Base-by-base conservation (phyloP, 2,797 vertebrate genomes). In the Glyptemys insculpta region DNA sequence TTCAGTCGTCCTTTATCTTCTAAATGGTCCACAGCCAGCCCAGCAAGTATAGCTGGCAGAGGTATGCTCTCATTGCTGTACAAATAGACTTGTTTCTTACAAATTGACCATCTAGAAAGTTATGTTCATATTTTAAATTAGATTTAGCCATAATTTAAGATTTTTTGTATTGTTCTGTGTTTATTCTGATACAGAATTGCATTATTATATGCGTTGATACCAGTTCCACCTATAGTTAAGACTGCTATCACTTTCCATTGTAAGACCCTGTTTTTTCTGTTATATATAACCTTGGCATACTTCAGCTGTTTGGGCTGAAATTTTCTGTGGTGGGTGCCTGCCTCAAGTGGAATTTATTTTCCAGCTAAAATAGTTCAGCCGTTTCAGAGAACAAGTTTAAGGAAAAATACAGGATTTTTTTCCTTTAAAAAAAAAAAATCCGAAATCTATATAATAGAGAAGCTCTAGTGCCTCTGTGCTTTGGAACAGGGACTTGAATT, bases 1-100 rank as follows among this genome's bases (percentile, higher is more conserved):
- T 92, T 15, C 97, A 99, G 99, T 98, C 99, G 99, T 21, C 99
- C 99, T 83, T 98, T 99, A 16, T 98, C 99, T 95, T 99, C 99
- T 72, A 99, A 99, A 97, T 99, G 99, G 99, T 99, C 99, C 91
- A 98, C 99, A 90, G 98, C 98, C 94, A 98, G 94, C 82, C 91
- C 98, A n/a, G 97, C 97, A 86, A 90, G 97, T 91, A 96, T 99
- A 97, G 98, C 99, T 85, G 99, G 99, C 90, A 99, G 99, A 99
- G 99, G 99, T 99, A 98, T 87, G 88, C n/a, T 74, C 50, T 74
- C 53, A 2, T 68, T 53, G 47, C 62, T 74, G 0, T 49, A 10
- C 12, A 5, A 49, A 5, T 49, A 56, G 25, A 37, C 12, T 81
- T 81, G 29, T 81, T 54, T 81, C 15, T 72, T 49, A 15, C 29